A percentile compares a stretch with the other conserved stretches of the same genome.
Evolutionary conservation across 2,113 vertebrate species (phyloP).

Genomic region (Muntiacus muntjak): DNA sequence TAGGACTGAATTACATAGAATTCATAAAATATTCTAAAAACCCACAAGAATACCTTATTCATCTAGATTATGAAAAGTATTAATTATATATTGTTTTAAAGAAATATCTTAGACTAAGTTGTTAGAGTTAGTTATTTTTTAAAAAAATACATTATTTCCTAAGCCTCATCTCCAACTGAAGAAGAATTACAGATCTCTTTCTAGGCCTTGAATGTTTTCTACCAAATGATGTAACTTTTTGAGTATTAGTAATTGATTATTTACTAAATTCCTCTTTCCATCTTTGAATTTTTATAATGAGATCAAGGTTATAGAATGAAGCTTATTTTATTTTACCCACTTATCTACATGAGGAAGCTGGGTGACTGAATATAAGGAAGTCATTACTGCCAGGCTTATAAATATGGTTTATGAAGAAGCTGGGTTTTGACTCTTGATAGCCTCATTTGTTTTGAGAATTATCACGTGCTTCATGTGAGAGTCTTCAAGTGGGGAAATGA

Average conservation of each 20-base stretch:
- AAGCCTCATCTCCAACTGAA: not conserved
- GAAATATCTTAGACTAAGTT: not conserved
- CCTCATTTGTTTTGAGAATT: slow-evolving; percentile 15
- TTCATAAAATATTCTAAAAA: not conserved
- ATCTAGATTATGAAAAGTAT: not conserved
- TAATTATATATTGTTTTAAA: not conserved
- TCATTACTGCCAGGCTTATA: not conserved
- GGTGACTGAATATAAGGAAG: not conserved
- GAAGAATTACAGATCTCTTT: not conserved
- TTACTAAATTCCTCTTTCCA: not conserved
- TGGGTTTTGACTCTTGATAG: not conserved
- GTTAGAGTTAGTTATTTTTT: not conserved
- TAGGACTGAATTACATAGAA: not conserved
- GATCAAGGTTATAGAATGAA: not conserved
- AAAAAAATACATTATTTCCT: not conserved
- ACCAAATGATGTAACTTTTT: not conserved
- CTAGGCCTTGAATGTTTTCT: not conserved
- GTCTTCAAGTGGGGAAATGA: not conserved
- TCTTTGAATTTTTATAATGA: not conserved
- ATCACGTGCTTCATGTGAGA: not conserved
- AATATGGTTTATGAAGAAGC: not conserved
- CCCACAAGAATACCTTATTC: not conserved
- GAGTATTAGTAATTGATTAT: not conserved
- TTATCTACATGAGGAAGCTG: not conserved
- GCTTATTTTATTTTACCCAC: not conserved